These are phyloP conservation scores for Macaria liturata DNA, from an alignment of 2,888 invertebrate genomes.

Conservation along the genomic window DNA sequence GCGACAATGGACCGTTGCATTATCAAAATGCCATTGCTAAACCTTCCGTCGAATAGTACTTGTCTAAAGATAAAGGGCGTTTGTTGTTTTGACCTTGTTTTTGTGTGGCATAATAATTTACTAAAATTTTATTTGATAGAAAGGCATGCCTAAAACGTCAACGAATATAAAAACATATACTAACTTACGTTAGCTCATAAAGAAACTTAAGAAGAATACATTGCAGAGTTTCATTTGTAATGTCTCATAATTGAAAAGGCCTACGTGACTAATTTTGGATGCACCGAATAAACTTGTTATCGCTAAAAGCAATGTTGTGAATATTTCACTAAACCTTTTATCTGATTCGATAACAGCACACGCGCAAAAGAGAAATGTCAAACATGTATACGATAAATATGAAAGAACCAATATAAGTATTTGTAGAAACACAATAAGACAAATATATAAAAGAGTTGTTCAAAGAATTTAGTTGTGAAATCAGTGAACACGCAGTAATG, in stretches of 20 bases:
- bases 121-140: no score
- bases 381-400: background rate
- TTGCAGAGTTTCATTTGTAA: no score
- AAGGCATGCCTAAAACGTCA: no score
- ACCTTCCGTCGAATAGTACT: constrained; percentile 18
- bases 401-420: background rate
- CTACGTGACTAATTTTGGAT: constrained; percentile 15
- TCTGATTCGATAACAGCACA: constrained; percentile 32
- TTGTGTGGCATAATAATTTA: no score
- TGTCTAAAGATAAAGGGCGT: no score
- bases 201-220: no score
- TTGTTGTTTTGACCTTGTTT: no score
- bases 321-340: constrained; percentile 32
- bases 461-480: constrained; percentile 15
- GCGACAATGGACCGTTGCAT: constrained; percentile 57
- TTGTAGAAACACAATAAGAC: background rate
- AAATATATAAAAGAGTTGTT: no score
- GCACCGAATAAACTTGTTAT: constrained; percentile 11
- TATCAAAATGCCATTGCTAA: constrained; percentile 49
- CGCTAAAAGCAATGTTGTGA: constrained; percentile 27
- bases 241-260: background rate
- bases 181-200: no score
- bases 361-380: constrained; percentile 31
- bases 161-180: no score
- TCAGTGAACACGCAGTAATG: constrained; percentile 2